phyloP scores from a whole-genome alignment of 2,888 invertebrate species.

The Clepsis dumicolana region DNA sequence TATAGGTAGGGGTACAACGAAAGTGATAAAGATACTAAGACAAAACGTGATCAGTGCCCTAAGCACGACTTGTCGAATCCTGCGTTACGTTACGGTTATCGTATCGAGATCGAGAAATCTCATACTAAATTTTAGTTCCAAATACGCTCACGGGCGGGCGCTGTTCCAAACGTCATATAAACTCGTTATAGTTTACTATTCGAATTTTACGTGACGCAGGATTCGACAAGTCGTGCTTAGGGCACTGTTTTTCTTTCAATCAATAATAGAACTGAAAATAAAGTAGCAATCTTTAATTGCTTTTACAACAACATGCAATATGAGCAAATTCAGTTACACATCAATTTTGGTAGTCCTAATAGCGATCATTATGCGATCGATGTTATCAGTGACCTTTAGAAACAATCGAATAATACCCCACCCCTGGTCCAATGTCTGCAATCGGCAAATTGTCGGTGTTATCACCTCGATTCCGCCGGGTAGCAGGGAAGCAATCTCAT shows the following conservation, averaged over 20 bases:
- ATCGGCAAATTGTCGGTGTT: conserved; percentile 49
- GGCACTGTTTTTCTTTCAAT: background rate
- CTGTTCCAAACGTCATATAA: no score
- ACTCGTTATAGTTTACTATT: no score
- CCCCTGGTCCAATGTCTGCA: conserved; percentile 46
- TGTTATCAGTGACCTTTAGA: background rate
- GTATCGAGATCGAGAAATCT: no score
- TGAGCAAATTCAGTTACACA: background rate
- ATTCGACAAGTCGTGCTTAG: no score
- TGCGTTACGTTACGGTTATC: no score
- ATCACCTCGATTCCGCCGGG: conserved; percentile 48
- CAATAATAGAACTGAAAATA: background rate
- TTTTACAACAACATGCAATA: background rate
- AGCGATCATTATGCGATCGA: background rate
- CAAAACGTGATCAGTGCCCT: no score
- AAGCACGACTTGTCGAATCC: no score
- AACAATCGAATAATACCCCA: conserved; percentile 4
- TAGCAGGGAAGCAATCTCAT: conserved; percentile 54
- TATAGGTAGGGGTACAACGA: conserved; percentile 26
- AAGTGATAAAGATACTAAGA: conserved; percentile 31
- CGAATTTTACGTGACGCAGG: no score
- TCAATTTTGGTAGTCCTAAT: background rate
- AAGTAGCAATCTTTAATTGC: background rate
- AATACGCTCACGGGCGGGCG: no score
- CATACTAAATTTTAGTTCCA: no score